Evolutionary conservation across 2,888 invertebrate genomes (phyloP), one percentile per base, ranked within the genome.

Genomic region (Alcis repandata): DNA sequence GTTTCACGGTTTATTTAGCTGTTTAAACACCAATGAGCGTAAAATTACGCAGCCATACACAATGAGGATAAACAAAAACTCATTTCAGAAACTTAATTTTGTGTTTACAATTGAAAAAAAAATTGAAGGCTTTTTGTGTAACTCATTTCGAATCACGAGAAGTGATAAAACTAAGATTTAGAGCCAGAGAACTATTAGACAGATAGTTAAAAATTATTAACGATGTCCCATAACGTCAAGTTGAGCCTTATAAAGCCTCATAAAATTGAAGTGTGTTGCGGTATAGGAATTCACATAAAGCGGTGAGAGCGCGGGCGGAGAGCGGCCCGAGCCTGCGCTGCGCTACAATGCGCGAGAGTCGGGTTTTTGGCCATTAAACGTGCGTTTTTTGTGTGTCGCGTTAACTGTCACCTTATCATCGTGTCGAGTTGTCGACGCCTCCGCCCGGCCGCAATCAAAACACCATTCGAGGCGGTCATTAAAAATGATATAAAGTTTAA

Each of bases 391-490:
- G 88, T 89, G 80, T 80, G 81, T 78, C 77, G 76, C 87, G 83
- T 89, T 88, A 88, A 91, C 83, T 88, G 90, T 90, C 89, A 80
- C 84, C 87, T 93, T 92, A 92, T 92, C 92, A 84, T 83, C 90
- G 89, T 91, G 93, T 91, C 85, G 91, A 91, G 88, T 91, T 93
- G 93, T 93, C 92, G 92, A 92, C 93, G 93, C 93, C 93, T 93
- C 90, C 90, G 90, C 89, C 87, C 90, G 78, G 81, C 88, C 85
- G 91, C 90, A 92, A 93, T 93, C 92, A 93, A 92, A 93, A 92
- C 91, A 91, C 90, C 91, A 92, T 92, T 91, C 88, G 88, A 84
- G 77, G 79, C 76, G 85, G 85, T 86, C 91, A 90, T 92, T 92
- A 93, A 93, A 92, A 92, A 90, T 91, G 90, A 90, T 90, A 93